Conservation (phyloP, 2,113 vertebrate genomes). For the Cariama cristata region DNA sequence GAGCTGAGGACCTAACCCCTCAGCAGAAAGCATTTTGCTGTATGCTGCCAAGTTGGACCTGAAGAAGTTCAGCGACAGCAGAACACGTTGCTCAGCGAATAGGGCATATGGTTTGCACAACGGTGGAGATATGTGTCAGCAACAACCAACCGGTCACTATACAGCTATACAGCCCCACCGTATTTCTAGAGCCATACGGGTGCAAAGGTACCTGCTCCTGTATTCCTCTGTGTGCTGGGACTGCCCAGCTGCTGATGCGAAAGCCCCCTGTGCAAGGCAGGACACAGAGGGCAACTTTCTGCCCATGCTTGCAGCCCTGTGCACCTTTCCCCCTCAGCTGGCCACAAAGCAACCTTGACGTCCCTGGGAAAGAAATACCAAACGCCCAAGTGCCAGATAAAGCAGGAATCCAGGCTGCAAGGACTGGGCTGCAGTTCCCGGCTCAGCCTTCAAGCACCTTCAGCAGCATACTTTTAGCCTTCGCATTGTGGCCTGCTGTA, state of each 20-base stretch:
- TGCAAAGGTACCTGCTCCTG: neutral
- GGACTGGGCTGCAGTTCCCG: neutral
- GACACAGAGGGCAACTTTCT: neutral
- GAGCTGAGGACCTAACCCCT: neutral
- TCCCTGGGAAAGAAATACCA: neutral
- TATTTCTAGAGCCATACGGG: accelerated
- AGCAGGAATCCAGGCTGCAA: neutral
- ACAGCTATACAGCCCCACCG: neutral
- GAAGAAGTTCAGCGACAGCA: neutral
- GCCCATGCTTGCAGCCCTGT: accelerated
- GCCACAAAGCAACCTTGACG: neutral
- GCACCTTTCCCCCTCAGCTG: neutral
- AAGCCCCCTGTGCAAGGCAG: neutral
- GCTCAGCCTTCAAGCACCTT: neutral
- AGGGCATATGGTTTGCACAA: accelerated
- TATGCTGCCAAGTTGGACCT: neutral
- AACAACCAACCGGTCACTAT: neutral
- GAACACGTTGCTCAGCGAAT: neutral
- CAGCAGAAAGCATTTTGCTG: neutral
- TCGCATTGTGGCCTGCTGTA: accelerated
- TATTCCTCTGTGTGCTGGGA: neutral
- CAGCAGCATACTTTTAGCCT: neutral
- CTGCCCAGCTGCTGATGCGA: accelerated
- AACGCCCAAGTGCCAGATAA: neutral
- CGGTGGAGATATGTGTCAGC: accelerated